Conservation (phyloP, 2,113 vertebrate species). For the Zosterops japonicus region DNA sequence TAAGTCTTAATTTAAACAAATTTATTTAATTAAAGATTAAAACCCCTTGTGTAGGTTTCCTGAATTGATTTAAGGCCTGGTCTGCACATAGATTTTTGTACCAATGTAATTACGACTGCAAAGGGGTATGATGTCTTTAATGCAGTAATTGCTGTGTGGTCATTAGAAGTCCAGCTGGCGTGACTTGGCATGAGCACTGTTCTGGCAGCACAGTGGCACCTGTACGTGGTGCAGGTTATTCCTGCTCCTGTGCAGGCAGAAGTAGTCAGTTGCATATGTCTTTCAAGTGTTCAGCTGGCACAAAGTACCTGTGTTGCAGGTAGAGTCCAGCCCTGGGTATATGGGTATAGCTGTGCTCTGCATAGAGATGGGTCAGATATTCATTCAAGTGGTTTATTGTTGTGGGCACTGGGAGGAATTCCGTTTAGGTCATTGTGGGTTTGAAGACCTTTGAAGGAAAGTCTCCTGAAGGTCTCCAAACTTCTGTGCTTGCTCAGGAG, state of each 20-base stretch:
- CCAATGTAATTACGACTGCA: background rate
- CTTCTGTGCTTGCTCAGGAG: background rate
- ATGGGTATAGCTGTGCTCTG: background rate
- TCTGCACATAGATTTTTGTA: background rate
- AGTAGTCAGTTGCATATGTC: background rate
- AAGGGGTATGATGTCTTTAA: background rate
- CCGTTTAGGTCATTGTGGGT: background rate
- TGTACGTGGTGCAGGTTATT: background rate
- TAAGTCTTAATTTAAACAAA: background rate
- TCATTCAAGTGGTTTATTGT: background rate
- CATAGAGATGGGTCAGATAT: background rate
- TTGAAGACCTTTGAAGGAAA: background rate
- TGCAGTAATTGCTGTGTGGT: background rate
- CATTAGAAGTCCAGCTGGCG: background rate
- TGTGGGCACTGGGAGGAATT: background rate
- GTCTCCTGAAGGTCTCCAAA: background rate
- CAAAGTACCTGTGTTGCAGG: background rate
- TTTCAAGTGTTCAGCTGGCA: background rate
- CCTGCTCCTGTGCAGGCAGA: background rate
- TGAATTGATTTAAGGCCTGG: background rate
- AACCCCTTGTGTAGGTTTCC: background rate
- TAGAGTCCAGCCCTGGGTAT: background rate
- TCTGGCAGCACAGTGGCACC: background rate
- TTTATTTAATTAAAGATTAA: background rate
- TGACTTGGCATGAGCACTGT: background rate